Evolutionary conservation across 2,797 vertebrate genomes (phyloP), one percentile per base, ranked within the genome.

Genomic region (Selene dorsalis): DNA sequence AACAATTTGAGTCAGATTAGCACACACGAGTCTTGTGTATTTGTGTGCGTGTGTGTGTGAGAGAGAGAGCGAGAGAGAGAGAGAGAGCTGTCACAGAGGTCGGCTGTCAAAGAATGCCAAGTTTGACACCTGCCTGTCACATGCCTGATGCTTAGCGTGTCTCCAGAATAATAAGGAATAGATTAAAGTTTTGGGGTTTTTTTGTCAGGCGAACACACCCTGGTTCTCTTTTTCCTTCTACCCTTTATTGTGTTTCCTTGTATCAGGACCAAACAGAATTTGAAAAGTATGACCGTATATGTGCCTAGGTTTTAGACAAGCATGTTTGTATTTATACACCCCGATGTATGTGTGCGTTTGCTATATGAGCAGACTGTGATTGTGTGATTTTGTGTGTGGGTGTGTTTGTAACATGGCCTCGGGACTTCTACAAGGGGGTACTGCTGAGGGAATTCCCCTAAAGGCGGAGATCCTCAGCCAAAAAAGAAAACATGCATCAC

Each of bases 401-500:
- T 62, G 65, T 45, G 56, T 26, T 47, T 76, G 71, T 68, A 35
- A 79, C 64, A 53, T 83, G 69, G 88, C 89, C 89, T 77, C 59
- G 3, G 84, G 88, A 83, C 77, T 81, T 83, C 38, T 60, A 43
- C 5, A 1, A 77, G 24, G 75, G 75, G 75, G 60, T 74, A 58
- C 57, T 69, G 77, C 67, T n/a, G 18, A 77, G 84, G 84, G 90
- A 88, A 83, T 90, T 83, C 70, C 81, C 67, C 77, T 79, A 74
- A 89, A 87, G 83, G 83, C 69, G 82, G 74, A 85, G 56, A 72
- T 83, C 67, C 71, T 87, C 45, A 86, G 64, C 81, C 86, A 81
- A 85, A 85, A 84, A 84, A 64, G 73, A 84, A 84, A 87, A 85
- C 81, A 81, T 61, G 73, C 77, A 81, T 83, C 80, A 87, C 65